Evolutionary conservation across 1,140 invertebrate genomes (phyloP), one percentile per base, ranked within the genome.

Genomic region (Ostrea edulis): DNA sequence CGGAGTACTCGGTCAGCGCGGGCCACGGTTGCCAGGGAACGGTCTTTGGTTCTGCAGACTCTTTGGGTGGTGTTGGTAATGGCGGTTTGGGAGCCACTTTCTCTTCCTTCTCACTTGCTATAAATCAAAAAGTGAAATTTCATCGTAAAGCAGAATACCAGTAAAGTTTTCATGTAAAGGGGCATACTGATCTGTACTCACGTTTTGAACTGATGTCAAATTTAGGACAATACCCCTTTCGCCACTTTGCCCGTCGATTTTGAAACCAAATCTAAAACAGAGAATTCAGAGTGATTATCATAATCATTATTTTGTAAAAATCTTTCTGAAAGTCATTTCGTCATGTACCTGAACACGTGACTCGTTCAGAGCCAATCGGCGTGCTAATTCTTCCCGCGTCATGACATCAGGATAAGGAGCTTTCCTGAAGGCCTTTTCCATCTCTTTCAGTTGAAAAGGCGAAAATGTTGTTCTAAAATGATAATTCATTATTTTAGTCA

Each of bases 371-470:
- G 97, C 97, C 8, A 99, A 95, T 93, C 98, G 98, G 20, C 98
- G 95, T 11, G 98, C 98, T 25, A 99, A 94, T 94, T 99, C 98
- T 94, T 99, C 98, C 65, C 98, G 95, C 0, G 98, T 98, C 92
- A 99, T 99, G 0, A 99, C 98, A 94, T 99, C 98, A 0, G 98
- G 98, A 94, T 99, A 99, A 0, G 98, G 98, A 0, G 98, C 98
- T 82, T 98, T 96, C 92, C 99, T 97, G 92, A 99, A 99, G 0
- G 98, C 98, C 20, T 98, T 95, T 93, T 99, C 98, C 92, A 99
- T 95, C 93, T 99, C 98, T 93, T 99, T 98, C 68, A 99, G 95
- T 94, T 99, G 98, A 93, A 98, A 98, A 0, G 98, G 97, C 0
- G 98, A 99, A 93, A 99, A 99, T 0, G 98, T 99, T 0, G 98